These are phyloP conservation scores for Tachina fera DNA, from an alignment of 2,888 invertebrate species.

Conservation along the genomic window DNA sequence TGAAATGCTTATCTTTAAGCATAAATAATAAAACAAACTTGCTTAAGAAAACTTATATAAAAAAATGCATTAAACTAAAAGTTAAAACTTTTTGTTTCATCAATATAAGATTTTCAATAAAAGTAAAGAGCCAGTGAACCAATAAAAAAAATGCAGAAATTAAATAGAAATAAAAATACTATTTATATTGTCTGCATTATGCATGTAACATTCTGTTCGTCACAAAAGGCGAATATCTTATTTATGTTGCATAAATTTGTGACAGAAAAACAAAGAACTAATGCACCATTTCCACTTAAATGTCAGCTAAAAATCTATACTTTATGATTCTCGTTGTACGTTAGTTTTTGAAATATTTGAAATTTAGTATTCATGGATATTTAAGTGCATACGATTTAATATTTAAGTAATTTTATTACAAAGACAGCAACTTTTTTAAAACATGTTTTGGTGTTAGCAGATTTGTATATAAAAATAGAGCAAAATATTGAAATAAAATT, in stretches of 20 bases:
- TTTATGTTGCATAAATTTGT: conserved; percentile 35
- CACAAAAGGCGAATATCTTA: not conserved
- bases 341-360: conserved; percentile 43
- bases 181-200: conserved; percentile 44
- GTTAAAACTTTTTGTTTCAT: conserved; percentile 46
- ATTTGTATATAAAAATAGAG: too few species aligned
- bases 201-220: conserved; percentile 42
- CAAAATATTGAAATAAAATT: too few species aligned
- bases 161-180: conserved; percentile 15
- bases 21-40: conserved; percentile 1
- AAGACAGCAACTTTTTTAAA: too few species aligned
- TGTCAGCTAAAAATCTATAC: conserved; percentile 29
- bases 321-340: conserved; percentile 9
- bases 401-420: too few species aligned
- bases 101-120: conserved; percentile 51
- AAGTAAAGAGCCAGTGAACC: not conserved
- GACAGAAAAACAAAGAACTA: conserved; percentile 25
- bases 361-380: conserved; percentile 23
- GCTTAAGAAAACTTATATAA: conserved; percentile 6
- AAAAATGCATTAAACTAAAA: not conserved
- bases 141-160: not conserved
- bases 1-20: not conserved
- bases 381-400: too few species aligned
- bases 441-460: too few species aligned
- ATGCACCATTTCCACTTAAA: conserved; percentile 20